Conservation (phyloP, 2,113 vertebrate species). For the Paralichthys olivaceus region DNA sequence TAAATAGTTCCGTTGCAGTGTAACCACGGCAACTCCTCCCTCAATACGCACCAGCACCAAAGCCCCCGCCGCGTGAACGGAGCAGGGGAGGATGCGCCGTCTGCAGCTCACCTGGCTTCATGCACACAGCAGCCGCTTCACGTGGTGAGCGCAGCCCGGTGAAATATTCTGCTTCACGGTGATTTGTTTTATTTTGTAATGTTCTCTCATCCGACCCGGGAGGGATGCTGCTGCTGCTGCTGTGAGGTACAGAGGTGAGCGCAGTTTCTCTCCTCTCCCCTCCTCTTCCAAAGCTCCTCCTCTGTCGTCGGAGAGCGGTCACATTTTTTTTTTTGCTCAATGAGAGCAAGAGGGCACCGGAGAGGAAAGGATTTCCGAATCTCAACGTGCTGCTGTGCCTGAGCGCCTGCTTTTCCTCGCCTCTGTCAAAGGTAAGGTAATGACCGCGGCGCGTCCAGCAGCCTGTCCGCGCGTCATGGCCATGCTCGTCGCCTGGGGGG, state of each 20-base stretch:
- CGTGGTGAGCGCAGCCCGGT: slow-evolving; percentile 55
- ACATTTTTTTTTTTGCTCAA: slow-evolving; percentile 66
- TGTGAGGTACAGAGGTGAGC: slow-evolving; percentile 66
- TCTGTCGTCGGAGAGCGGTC: slow-evolving; percentile 68
- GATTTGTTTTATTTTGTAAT: not conserved
- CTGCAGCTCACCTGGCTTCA: slow-evolving; percentile 65
- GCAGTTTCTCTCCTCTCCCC: slow-evolving; percentile 39
- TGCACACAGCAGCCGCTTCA: slow-evolving; percentile 50
- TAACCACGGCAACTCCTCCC: slow-evolving; percentile 83
- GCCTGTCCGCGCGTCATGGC: slow-evolving; percentile 46
- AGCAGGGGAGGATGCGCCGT: slow-evolving; percentile 21
- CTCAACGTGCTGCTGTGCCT: slow-evolving; percentile 56
- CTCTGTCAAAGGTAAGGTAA: slow-evolving; percentile 75
- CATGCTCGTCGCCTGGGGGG: not conserved
- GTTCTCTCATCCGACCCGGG: slow-evolving; percentile 35
- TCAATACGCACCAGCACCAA: slow-evolving; percentile 58
- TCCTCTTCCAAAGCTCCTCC: slow-evolving; percentile 72
- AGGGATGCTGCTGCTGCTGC: slow-evolving; percentile 52
- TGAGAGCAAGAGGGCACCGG: slow-evolving; percentile 77
- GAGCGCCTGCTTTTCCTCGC: slow-evolving; percentile 54
- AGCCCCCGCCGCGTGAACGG: slow-evolving; percentile 44
- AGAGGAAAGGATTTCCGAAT: slow-evolving; percentile 62
- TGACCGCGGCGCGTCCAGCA: slow-evolving; percentile 4
- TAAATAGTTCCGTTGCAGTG: slow-evolving; percentile 58
- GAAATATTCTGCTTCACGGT: slow-evolving; percentile 45